Base-by-base conservation (phyloP, 2,113 vertebrate genomes). In the Ptyas mucosa region DNA sequence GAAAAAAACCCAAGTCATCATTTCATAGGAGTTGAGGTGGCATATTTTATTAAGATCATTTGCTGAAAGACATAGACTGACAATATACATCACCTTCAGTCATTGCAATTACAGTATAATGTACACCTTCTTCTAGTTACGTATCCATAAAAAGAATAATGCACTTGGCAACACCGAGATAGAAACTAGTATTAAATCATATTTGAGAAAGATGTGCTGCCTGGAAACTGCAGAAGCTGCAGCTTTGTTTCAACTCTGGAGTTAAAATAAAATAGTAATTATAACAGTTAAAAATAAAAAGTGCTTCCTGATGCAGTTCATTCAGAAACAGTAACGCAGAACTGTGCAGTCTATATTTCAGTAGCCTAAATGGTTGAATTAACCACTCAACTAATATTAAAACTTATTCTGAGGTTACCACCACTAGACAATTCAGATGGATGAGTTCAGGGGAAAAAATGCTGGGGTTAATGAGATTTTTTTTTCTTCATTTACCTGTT, bases 201-300 rank as follows among this genome's bases (percentile, higher is more conserved):
- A 97, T 95, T 90, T 96, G 91, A 93, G 97, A 97, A 97, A 94
- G 0, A 96, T 94, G 6, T 39, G 85, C 95, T 97, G 43, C 94
- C 94, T 95, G 69, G 94, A 96, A 97, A 97, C 93, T 96, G 91
- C 88, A 95, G 93, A 97, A 93, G 97, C 92, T 91, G 94, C 75
- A 88, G 90, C 18, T 97, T 96, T 95, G 90, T 95, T 97, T 97
- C 94, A 97, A 46, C 14, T 89, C 88, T 96, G 96, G 23, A 93
- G 43, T 94, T 61, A 97, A 96, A 95, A 95, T 57, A 96, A 97
- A 94, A 92, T 43, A 97, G 23, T 2, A 92, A 94, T 94, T 97
- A 96, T 96, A 96, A 97, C 18, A 93, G 92, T 61, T 43, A 61
- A 18, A 20, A 49, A 61, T 1, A 57, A 12, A 46, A 24, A 39